Conservation (phyloP, 2,113 vertebrate genomes). For the Pachypanchax playfairii region DNA sequence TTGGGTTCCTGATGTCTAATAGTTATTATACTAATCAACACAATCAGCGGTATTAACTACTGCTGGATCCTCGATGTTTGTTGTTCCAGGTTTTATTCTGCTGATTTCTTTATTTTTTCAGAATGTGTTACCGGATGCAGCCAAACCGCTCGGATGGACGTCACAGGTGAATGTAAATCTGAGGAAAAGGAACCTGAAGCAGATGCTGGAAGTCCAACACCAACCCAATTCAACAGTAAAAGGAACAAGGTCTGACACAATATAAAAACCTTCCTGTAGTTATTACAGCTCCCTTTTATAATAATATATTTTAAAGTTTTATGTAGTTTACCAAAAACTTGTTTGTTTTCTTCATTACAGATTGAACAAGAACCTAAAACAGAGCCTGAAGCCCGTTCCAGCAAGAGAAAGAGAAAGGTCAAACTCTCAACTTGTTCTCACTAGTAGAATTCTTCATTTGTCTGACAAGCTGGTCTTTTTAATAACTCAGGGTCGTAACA, state of each 20-base stretch:
- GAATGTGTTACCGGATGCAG: slow-evolving; percentile 14
- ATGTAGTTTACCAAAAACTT: not conserved
- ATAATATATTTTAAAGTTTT: not conserved
- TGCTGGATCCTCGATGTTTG: no score
- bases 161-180: not conserved
- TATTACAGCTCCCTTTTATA: no score
- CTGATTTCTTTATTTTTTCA: not conserved
- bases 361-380: not conserved
- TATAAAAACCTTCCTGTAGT: not conserved
- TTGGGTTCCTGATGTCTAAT: not conserved
- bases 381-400: slow-evolving; percentile 15
- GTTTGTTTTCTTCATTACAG: slow-evolving; percentile 20
- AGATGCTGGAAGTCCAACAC: not conserved
- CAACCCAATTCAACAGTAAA: slow-evolving; percentile 19
- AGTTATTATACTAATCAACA: not conserved
- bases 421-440: slow-evolving; percentile 28
- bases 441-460: slow-evolving; percentile 35
- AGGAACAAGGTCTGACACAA: slow-evolving; percentile 67
- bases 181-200: slow-evolving; percentile 32
- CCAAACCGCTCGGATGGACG: not conserved
- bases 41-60: no score
- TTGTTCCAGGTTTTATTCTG: not conserved
- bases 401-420: slow-evolving; percentile 66
- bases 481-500: slow-evolving; percentile 51
- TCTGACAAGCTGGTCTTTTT: slow-evolving; percentile 6